Conservation (phyloP, 2,888 invertebrate species). For the Limnephilus rhombicus region DNA sequence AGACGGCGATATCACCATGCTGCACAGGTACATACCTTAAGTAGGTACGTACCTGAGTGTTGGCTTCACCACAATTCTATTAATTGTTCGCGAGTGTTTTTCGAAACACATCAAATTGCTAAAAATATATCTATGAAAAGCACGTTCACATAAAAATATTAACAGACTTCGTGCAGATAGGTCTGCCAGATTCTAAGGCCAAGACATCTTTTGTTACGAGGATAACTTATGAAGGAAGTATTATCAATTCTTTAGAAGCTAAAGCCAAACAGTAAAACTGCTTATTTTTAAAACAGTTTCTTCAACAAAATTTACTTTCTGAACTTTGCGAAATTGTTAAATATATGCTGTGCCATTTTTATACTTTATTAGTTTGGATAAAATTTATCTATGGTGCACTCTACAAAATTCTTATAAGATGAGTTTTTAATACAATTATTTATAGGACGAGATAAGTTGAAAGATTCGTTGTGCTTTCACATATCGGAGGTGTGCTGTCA, state of each 20-base stretch:
- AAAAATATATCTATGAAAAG: no score
- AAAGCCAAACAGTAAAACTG: background rate
- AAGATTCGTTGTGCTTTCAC: no score
- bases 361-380: background rate
- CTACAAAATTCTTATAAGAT: background rate
- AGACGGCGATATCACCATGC: no score
- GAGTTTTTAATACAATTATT: no score
- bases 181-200: slow-evolving; percentile 8
- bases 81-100: no score
- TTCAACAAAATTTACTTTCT: background rate
- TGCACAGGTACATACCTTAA: no score
- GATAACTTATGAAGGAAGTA: slow-evolving; percentile 59
- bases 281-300: slow-evolving; percentile 1
- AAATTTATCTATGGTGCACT: background rate
- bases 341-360: background rate
- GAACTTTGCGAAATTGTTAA: background rate
- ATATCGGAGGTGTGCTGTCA: no score
- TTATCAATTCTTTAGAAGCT: slow-evolving; percentile 51
- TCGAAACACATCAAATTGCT: no score
- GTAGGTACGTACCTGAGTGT: no score
- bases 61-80: no score
- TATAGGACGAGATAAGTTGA: no score
- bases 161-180: background rate
- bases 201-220: slow-evolving; percentile 60
- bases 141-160: background rate